phyloP scores from a whole-genome alignment of 64 coral and sea anemone species.

The Catalaphyllia jardinei region DNA sequence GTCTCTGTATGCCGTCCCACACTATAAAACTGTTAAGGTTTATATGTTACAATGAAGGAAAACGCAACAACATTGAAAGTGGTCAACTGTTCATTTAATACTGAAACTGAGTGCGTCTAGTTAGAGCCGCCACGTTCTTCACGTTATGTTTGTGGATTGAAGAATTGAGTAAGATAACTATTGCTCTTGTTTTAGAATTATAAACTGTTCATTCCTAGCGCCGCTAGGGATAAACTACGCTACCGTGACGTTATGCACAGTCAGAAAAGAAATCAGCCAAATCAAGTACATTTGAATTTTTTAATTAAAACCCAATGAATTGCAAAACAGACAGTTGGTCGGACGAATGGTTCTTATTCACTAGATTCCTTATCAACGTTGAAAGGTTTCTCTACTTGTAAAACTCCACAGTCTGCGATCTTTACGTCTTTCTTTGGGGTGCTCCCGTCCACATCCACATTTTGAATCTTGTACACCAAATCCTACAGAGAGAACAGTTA shows the following conservation, averaged over 20 bases:
- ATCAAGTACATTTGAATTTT: background rate
- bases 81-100: too few relatives aligned
- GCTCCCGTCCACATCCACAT: conserved; percentile 51
- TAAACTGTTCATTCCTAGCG: too few relatives aligned
- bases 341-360: background rate
- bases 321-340: background rate
- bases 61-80: too few relatives aligned
- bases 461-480: conserved; percentile 86
- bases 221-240: background rate
- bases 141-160: too few relatives aligned
- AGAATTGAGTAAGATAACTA: too few relatives aligned
- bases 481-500: conserved; percentile 49
- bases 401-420: conserved; percentile 74
- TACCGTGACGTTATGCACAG: too few relatives aligned
- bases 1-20: too few relatives aligned
- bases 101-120: too few relatives aligned
- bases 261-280: background rate
- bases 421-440: conserved; percentile 64
- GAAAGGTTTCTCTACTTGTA: conserved; percentile 82
- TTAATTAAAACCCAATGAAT: background rate
- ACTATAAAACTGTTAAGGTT: too few relatives aligned
- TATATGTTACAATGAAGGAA: too few relatives aligned
- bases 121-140: too few relatives aligned
- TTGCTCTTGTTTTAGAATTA: too few relatives aligned
- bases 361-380: conserved; percentile 71